Base-by-base conservation (phyloP, 1,140 invertebrate genomes). In the Oedothorax gibbosus region DNA sequence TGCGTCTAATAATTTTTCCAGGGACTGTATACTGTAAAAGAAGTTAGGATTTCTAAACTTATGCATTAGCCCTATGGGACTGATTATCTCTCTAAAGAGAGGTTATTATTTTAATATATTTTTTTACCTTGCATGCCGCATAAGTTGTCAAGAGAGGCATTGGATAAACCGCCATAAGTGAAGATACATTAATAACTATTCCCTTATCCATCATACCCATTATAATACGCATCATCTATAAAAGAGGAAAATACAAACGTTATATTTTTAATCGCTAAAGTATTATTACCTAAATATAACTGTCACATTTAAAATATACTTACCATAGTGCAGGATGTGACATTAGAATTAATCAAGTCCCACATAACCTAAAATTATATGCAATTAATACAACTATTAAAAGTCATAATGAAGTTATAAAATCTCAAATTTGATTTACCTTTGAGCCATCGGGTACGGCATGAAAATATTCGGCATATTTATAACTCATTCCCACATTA, bases 401-500 rank as follows among this genome's bases (percentile, higher is more conserved):
- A 64, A 51, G 6, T 53, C 20, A n/a, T 53, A 2, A n/a, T 53
- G 2, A 53, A 51, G 8, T 64, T 11, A 64, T 54, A n/a, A 12
- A 85, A 54, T n/a, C 20, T 65, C 15, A 12, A 18, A 35, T 35
- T 35, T 35, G 14, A 53, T 78, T 88, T 88, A 90, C 88, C 90
- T 88, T 68, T 21, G 75, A 73, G 87, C 88, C 90, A 73, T 95
- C 92, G 7, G 92, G 91, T 0, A 95, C 89, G 14, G 94, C 92
- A 1, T 95, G 90, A 89, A 97, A 96, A 88, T 95, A 94, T 86
- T 90, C 90, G n/a, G 98, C 97, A 90, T 96, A 93, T 0, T 93
- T 91, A 90, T 98, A 98, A 73, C 95, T 96, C 85, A 96, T 93
- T 3, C 98, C 98, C 0, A 98, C 98, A 91, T 99, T 99, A 90